Evolutionary conservation across 2,113 vertebrate genomes (phyloP), one percentile per base, ranked within the genome.

Genomic region (Amblyornis subalaris): DNA sequence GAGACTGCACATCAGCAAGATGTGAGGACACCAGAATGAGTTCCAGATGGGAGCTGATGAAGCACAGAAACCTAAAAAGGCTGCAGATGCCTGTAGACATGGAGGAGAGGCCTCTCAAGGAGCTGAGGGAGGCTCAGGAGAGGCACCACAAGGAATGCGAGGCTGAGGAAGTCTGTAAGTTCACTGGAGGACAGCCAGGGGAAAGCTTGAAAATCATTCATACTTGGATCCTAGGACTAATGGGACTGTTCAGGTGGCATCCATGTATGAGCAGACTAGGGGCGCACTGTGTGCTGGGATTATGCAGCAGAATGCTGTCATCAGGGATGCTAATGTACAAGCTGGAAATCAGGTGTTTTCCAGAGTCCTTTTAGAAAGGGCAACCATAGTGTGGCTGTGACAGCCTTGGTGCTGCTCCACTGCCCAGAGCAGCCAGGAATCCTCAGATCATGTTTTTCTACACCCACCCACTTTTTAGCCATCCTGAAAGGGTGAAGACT

Each of bases 281-380:
- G 42, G 7, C n/a, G 62, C 2, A 2, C 1, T 31, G 38, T 1
- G 0, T 33, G 0, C n/a, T 83, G 53, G 57, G 19, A 45, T 12
- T 26, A 33, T 0, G 0, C 31, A 47, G 54, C 58, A 48, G 20
- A 73, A 73, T 42, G 7, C 19, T 54, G n/a, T 66, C 20, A 53
- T 16, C 28, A 17, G 70, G 44, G 47, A 38, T 44, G 61, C 25
- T 36, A 23, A 42, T 16, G 19, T 21, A 42, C 28, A 78, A 61
- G 18, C 21, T 61, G 50, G 12, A 31, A 58, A 23, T 33, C 60
- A 54, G 0, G 0, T 45, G 2, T 38, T 14, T 10, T 50, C 50
- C 7, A 84, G 19, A 77, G 15, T 23, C 36, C 62, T 36, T 31
- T 21, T 38, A 14, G 28, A 79, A 72, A 16, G 19, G 21, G 10